phyloP scores from a whole-genome alignment of 2,113 vertebrate genomes.

The Enhydra lutris region DNA sequence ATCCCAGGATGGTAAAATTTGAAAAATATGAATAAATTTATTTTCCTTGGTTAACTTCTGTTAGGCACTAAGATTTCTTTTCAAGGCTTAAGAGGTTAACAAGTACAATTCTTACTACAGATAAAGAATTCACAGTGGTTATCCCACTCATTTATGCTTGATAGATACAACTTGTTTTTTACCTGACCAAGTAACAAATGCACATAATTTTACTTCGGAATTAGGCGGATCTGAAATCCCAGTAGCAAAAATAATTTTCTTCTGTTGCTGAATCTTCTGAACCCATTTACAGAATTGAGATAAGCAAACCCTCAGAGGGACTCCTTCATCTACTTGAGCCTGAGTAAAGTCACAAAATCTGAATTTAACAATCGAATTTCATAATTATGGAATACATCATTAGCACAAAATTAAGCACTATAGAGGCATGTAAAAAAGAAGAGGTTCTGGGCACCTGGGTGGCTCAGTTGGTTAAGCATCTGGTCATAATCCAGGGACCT shows the following conservation, averaged over 20 bases:
- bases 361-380: neutral
- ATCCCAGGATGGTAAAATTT: neutral
- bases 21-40: conserved; percentile 7
- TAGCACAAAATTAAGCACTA: neutral
- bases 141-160: neutral
- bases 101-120: conserved; percentile 38
- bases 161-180: conserved; percentile 51
- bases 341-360: conserved; percentile 72
- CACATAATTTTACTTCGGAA: conserved; percentile 82
- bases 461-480: neutral
- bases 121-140: neutral
- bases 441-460: neutral
- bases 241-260: conserved; percentile 83
- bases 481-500: no score
- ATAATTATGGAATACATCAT: neutral
- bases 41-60: conserved; percentile 24
- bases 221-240: conserved; percentile 45
- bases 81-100: neutral
- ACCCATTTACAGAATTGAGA: conserved; percentile 94
- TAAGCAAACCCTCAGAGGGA: conserved; percentile 92
- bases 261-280: conserved; percentile 86
- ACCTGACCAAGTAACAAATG: conserved; percentile 98
- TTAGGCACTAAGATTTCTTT: conserved; percentile 27
- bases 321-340: conserved; percentile 91
- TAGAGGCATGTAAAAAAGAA: neutral